Conservation (phyloP, 2,888 invertebrate genomes). For the Ochropleura leucogaster region DNA sequence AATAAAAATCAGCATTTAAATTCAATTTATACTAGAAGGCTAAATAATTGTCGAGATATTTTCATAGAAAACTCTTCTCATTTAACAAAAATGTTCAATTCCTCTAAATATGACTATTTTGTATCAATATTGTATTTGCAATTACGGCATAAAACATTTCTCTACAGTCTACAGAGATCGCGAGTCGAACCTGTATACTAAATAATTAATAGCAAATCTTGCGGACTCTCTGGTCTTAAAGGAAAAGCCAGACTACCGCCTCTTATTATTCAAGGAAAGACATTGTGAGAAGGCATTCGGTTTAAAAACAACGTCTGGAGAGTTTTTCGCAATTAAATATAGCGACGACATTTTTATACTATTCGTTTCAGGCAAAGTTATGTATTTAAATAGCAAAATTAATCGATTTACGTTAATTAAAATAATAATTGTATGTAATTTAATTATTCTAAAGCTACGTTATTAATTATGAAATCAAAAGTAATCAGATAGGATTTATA, state of each 20-base stretch:
- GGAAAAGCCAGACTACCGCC: slow-evolving; percentile 38
- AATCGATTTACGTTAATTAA: neutral
- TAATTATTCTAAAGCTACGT: neutral
- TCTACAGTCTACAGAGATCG: slow-evolving; percentile 14
- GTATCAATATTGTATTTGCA: slow-evolving; percentile 21
- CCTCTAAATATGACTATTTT: slow-evolving; percentile 24
- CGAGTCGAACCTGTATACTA: slow-evolving; percentile 43
- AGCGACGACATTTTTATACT: neutral
- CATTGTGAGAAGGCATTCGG: slow-evolving; percentile 42
- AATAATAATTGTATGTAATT: neutral
- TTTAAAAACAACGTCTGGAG: slow-evolving; percentile 36
- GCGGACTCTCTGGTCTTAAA: slow-evolving; percentile 47
- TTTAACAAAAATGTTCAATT: neutral
- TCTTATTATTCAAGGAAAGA: slow-evolving; percentile 54
- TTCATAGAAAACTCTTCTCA: neutral
- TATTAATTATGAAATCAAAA: neutral
- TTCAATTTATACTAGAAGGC: neutral
- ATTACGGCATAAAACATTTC: slow-evolving; percentile 27
- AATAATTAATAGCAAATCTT: slow-evolving; percentile 63
- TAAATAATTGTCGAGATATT: neutral
- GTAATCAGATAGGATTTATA: neutral
- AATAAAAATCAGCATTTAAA: neutral
- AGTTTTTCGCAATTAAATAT: slow-evolving; percentile 23
- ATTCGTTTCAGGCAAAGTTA: neutral
- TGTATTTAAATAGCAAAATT: neutral